Evolutionary conservation across 2,888 invertebrate genomes (phyloP).

Genomic region (Shargacucullia verbasci): DNA sequence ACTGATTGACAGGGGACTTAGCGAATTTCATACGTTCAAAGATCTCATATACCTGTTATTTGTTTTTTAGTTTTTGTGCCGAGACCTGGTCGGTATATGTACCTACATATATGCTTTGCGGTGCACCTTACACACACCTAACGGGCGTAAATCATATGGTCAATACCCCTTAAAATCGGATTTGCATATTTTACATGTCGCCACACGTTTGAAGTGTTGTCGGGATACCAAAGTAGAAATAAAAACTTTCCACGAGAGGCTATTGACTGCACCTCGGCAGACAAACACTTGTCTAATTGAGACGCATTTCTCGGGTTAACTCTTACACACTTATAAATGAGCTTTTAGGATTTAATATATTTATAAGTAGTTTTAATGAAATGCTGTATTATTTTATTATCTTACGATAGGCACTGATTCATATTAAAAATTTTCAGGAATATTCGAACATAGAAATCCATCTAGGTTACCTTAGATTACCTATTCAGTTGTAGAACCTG

Average conservation of each 20-base stretch:
- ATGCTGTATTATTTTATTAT: no score
- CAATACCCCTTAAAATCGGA: conserved; percentile 56
- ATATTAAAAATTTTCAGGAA: no score
- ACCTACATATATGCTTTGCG: no score
- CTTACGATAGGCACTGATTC: no score
- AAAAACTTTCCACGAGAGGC: conserved; percentile 64
- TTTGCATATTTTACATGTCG: conserved; percentile 45
- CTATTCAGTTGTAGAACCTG: no score
- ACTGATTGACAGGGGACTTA: conserved; percentile 14
- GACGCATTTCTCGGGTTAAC: conserved; percentile 30
- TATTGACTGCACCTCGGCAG: conserved; percentile 62
- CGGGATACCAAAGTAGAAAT: conserved; percentile 39
- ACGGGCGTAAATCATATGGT: conserved; percentile 56
- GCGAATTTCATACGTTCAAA: conserved; percentile 7
- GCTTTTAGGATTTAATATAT: conserved; percentile 10
- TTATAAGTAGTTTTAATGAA: neutral
- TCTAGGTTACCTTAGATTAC: no score
- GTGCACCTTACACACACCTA: conserved; percentile 27
- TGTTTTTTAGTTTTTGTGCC: conserved; percentile 15
- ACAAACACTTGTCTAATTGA: conserved; percentile 48
- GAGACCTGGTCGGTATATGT: neutral
- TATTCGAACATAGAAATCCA: no score
- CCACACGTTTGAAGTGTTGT: conserved; percentile 39
- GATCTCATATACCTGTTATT: neutral
- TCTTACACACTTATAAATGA: conserved; percentile 5